Conservation (phyloP, 2,797 vertebrate species). For the Sebastes paucispinis region DNA sequence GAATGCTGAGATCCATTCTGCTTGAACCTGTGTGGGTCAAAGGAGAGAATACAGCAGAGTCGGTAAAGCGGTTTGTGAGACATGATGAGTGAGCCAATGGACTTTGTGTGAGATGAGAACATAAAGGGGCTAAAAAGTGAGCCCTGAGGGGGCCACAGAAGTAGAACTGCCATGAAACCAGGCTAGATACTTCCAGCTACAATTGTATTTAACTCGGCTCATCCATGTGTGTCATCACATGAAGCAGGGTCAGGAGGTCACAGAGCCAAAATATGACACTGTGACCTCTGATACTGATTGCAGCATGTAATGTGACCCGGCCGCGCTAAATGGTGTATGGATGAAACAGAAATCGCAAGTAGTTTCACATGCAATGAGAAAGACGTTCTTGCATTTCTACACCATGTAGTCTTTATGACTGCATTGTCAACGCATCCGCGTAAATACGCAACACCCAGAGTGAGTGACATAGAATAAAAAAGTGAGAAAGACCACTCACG, state of each 20-base stretch:
- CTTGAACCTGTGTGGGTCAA: neutral
- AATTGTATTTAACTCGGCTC: neutral
- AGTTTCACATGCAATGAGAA: fast-evolving
- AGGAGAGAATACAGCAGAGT: neutral
- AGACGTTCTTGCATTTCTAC: neutral
- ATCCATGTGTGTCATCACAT: neutral
- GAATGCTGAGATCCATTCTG: neutral
- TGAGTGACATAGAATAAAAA: neutral
- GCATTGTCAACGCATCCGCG: neutral
- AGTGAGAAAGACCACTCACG: neutral
- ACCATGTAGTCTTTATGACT: neutral
- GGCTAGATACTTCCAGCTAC: neutral
- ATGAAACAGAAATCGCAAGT: neutral
- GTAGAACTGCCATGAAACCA: neutral
- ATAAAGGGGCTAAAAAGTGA: neutral
- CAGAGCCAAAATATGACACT: neutral
- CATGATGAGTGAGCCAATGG: neutral
- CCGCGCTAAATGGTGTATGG: neutral
- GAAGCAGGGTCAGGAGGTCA: neutral
- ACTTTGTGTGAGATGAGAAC: neutral
- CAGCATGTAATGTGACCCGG: neutral
- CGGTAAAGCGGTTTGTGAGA: neutral
- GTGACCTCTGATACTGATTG: neutral
- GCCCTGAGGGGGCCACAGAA: neutral
- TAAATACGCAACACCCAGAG: neutral